Conservation (phyloP, 2,797 vertebrate species). For the Vipera latastei region DNA sequence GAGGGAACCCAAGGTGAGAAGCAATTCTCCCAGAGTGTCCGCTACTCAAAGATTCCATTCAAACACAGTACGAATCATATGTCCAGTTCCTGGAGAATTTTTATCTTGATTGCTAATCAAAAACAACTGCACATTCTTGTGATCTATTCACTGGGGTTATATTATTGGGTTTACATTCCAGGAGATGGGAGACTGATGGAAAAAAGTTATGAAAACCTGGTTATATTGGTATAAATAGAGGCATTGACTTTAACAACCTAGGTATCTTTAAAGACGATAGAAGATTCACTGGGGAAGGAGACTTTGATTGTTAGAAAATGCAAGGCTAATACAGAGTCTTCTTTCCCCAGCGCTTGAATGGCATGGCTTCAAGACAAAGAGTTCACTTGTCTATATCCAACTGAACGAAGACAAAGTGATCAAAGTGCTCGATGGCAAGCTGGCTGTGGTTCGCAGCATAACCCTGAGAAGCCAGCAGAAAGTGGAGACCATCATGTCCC, state of each 20-base stretch:
- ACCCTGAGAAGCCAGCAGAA: conserved; percentile 70
- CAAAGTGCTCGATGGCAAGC: conserved; percentile 76
- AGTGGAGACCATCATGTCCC: conserved; percentile 81
- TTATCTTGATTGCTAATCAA: not conserved
- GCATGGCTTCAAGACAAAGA: conserved; percentile 76
- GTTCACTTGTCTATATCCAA: conserved; percentile 75
- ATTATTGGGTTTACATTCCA: not conserved
- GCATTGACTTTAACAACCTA: not conserved
- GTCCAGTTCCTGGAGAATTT: not conserved
- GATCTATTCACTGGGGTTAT: not conserved
- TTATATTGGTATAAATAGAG: not conserved
- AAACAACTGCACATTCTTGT: not conserved
- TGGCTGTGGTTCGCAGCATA: conserved; percentile 75
- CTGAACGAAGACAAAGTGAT: conserved; percentile 77
- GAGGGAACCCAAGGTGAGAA: conserved; percentile 76
- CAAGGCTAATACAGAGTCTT: not conserved
- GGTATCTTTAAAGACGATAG: not conserved
- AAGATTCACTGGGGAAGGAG: not conserved
- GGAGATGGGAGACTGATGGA: not conserved
- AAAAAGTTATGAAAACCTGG: not conserved
- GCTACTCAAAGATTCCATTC: not conserved
- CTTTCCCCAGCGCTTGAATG: conserved; percentile 83
- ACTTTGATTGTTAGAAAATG: not conserved
- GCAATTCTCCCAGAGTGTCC: not conserved
- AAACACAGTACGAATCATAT: not conserved